Percentiles rank a stretch among this genome's conserved stretches.
Evolutionary conservation across 1,140 invertebrate species (phyloP).

Genomic region (Saccostrea echinata): DNA sequence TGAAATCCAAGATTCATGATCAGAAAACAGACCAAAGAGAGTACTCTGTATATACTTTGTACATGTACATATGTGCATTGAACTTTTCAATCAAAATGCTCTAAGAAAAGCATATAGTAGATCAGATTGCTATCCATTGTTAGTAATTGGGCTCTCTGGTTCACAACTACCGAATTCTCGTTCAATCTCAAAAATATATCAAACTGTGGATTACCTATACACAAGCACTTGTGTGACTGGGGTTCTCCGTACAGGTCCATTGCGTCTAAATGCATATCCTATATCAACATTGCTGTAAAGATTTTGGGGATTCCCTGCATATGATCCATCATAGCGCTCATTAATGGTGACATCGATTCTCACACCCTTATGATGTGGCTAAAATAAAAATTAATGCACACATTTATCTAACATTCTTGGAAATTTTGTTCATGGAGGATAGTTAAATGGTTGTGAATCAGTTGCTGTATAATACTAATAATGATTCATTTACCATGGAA

Average conservation of each 20-base stretch:
- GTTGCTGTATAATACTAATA: not conserved
- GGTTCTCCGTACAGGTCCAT: conserved; percentile 91
- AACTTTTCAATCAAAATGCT: not conserved
- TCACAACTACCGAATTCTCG: not conserved
- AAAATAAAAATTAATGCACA: conserved; percentile 30
- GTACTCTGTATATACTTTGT: not conserved
- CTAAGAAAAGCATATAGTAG: not conserved
- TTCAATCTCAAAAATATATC: not conserved
- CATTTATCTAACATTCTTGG: not conserved
- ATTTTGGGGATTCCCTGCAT: conserved; percentile 96
- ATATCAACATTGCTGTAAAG: conserved; percentile 87
- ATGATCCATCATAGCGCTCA: conserved; percentile 96
- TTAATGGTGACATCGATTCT: conserved; percentile 97
- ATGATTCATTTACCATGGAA: conserved; percentile 88
- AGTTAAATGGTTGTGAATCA: not conserved
- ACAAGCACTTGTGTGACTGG: conserved; percentile 94
- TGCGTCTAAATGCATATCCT: conserved; percentile 85
- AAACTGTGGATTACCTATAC: conserved; percentile 82
- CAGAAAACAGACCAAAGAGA: not conserved
- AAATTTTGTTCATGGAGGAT: not conserved
- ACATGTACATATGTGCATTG: not conserved
- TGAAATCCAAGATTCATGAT: conserved; percentile 49
- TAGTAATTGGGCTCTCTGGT: too few relatives aligned
- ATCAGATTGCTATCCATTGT: not conserved
- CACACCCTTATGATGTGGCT: conserved; percentile 88